Conservation (phyloP, 2,113 vertebrate species). For the Tauraco erythrolophus region DNA sequence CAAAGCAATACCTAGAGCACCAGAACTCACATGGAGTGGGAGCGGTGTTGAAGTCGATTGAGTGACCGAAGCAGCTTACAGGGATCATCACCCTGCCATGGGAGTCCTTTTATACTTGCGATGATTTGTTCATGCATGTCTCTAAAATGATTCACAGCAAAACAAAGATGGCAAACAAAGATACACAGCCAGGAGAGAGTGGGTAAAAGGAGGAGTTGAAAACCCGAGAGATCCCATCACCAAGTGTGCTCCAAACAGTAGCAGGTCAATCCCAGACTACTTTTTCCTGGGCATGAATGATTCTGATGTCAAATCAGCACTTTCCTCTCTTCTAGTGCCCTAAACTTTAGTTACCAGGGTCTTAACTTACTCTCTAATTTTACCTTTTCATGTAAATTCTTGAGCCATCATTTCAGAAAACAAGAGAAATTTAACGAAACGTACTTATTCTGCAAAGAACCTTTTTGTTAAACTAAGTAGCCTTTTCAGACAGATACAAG, state of each 20-base stretch:
- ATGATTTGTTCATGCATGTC: slow-evolving; percentile 97
- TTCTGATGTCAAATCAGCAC: background rate
- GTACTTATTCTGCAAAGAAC: background rate
- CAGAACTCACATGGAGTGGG: slow-evolving; percentile 91
- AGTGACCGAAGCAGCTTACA: slow-evolving; percentile 92
- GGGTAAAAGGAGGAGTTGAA: slow-evolving; percentile 25
- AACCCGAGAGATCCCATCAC: slow-evolving; percentile 16
- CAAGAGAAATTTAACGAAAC: background rate
- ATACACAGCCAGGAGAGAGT: slow-evolving; percentile 23
- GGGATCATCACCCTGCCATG: slow-evolving; percentile 93
- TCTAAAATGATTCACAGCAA: slow-evolving; percentile 77
- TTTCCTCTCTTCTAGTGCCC: background rate
- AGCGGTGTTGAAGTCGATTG: slow-evolving; percentile 87
- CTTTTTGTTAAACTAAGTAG: background rate
- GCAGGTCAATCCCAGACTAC: slow-evolving; percentile 48
- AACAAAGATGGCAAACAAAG: slow-evolving; percentile 19
- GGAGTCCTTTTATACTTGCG: slow-evolving; percentile 95
- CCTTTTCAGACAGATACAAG: background rate
- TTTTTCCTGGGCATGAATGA: background rate
- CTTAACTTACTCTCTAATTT: background rate
- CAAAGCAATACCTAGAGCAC: background rate
- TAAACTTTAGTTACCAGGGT: background rate
- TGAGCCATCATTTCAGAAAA: background rate
- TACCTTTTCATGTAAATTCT: background rate
- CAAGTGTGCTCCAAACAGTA: background rate